Evolutionary conservation across 2,797 vertebrate genomes (phyloP).

Genomic region (Macrochelys suwanniensis): DNA sequence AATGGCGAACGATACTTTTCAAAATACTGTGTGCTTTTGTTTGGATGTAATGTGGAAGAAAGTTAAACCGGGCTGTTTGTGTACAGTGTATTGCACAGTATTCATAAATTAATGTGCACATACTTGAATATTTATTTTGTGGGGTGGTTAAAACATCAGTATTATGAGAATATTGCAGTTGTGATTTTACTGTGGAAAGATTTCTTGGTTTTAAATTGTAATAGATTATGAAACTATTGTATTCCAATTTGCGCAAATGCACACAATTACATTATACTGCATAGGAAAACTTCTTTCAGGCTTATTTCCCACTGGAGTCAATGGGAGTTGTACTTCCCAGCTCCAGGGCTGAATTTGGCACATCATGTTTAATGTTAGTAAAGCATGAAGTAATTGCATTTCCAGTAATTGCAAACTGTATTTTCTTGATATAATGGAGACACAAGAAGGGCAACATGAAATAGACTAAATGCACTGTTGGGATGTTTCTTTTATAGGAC

Average conservation of each 20-base stretch:
- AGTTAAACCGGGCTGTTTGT: not conserved
- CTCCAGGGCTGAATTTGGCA: not conserved
- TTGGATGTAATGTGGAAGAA: not conserved
- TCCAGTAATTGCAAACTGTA: not conserved
- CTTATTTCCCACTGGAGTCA: not conserved
- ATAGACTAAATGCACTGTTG: not conserved
- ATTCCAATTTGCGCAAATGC: not conserved
- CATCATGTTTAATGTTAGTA: not conserved
- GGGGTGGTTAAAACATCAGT: not conserved
- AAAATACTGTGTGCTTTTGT: not conserved
- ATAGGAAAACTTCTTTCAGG: not conserved
- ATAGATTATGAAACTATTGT: not conserved
- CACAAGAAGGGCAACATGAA: not conserved
- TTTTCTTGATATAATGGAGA: not conserved
- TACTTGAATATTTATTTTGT: not conserved
- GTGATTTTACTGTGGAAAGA: not conserved
- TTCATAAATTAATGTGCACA: not conserved
- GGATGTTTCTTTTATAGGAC: not conserved
- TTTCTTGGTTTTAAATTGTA: not conserved
- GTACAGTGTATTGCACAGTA: not conserved
- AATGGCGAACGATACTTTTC: not conserved
- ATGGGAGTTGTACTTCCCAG: not conserved
- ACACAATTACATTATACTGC: fast-evolving
- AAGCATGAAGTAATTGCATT: not conserved
- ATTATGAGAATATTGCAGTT: not conserved